A percentile compares a stretch with the other conserved stretches of the same genome.
phyloP scores from a whole-genome alignment of 2,113 vertebrate genomes.

The Corythoichthys haematopterus region DNA sequence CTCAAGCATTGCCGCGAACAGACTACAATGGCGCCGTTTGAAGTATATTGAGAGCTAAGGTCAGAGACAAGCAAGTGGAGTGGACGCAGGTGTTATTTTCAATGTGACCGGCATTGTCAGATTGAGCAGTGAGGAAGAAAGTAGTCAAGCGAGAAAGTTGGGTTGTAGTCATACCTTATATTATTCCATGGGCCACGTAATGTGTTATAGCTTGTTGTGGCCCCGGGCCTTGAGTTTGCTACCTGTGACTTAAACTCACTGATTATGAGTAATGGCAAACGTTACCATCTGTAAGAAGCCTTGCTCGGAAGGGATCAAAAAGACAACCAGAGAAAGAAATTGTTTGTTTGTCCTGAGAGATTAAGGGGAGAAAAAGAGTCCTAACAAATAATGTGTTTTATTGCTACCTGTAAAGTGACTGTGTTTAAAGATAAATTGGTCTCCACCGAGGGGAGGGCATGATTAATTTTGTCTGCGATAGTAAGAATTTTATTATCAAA shows the following conservation, averaged over 20 bases:
- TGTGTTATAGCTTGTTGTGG: neutral
- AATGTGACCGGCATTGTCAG: too few species aligned
- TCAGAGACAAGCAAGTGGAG: too few species aligned
- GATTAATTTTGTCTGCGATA: conserved; percentile 1
- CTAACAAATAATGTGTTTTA: neutral
- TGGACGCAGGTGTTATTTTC: too few species aligned
- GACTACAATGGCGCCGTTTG: too few species aligned
- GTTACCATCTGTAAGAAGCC: neutral
- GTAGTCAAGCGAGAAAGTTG: too few species aligned
- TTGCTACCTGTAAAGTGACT: neutral
- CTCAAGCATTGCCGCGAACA: too few species aligned
- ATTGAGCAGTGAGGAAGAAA: too few species aligned
- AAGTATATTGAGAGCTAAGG: too few species aligned
- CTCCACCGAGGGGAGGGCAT: neutral
- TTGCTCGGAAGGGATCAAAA: neutral
- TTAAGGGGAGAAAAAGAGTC: neutral
- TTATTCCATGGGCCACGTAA: too few species aligned
- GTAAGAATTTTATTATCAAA: conserved; percentile 11
- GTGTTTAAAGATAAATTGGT: conserved; percentile 6
- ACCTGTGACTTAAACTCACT: neutral
- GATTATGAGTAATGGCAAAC: too few species aligned
- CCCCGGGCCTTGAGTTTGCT: neutral
- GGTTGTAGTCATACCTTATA: too few species aligned
- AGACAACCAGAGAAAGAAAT: neutral
- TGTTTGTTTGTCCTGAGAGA: neutral